Evolutionary conservation across 2,113 vertebrate genomes (phyloP), one percentile per base, ranked within the genome.

Genomic region (Salvator merianae): DNA sequence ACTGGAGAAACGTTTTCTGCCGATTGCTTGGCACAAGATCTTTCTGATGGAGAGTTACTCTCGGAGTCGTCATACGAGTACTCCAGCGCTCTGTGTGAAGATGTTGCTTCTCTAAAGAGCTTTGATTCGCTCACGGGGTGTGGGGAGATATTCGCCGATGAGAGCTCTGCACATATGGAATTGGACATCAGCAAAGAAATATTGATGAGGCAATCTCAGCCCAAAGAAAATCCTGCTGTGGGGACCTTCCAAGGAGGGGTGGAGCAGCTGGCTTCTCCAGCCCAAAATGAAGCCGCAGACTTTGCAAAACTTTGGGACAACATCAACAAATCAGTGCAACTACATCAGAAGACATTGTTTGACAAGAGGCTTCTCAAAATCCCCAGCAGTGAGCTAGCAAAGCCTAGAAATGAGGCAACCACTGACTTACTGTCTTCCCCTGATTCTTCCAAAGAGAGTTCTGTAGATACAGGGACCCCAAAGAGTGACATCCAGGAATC

Each of bases 111-210:
- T 0, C 92, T 98, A 62, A 97, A 98, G 90, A 98, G 97, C 88
- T 98, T 98, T 34, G 97, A 97, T 83, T 98, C 97, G 2, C 96
- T 97, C 79, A 97, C 97, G 0, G 97, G 97, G n/a, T 98, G 97
- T 40, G 97, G 97, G 55, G 97, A 98, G 89, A 97, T 98, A 90
- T 98, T 97, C 90, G 97, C 97, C 13, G 97, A 98, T 40, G 97
- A 97, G 87, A 96, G 83, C 78, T 94, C 96, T 2, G 93, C 95
- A 76, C 96, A 96, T 12, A 79, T 96, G 77, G 97, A 97, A 82
- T 74, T 95, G 53, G 94, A 92, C 0, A 92, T 86, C 70, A 94
- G 86, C 78, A 94, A 88, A 9, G 92, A 93, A 63, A 76, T 90
- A 59, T 84, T 91, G 77, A 70, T 89, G 73, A 92, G 80, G 68